These are phyloP conservation scores for Chydorus sphaericus DNA, from an alignment of 2,888 invertebrate genomes.

Conservation along the genomic window DNA sequence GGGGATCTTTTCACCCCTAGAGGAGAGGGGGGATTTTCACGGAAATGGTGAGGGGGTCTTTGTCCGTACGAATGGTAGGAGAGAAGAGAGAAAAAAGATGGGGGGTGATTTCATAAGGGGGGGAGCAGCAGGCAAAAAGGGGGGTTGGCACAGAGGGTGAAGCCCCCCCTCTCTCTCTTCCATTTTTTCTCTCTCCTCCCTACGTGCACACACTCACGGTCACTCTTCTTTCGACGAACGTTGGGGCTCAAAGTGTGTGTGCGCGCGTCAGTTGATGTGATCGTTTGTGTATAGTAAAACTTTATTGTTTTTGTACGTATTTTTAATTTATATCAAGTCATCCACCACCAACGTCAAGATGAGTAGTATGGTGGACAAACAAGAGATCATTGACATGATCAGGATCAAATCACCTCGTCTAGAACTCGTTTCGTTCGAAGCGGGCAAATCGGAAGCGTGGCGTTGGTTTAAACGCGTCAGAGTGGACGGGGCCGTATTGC, in stretches of 20 bases:
- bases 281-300: background rate
- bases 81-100: background rate
- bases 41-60: background rate
- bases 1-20: too few species aligned
- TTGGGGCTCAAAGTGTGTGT: background rate
- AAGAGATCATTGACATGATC: slow-evolving; percentile 14
- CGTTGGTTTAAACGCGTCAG: slow-evolving; percentile 15
- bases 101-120: background rate
- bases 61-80: background rate
- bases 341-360: background rate
- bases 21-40: background rate
- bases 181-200: background rate
- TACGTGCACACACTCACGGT: background rate
- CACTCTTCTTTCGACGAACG: background rate
- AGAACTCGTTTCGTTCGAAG: slow-evolving; percentile 13
- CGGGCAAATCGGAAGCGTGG: slow-evolving; percentile 15
- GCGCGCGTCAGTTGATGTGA: background rate
- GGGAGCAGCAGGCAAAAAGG: slow-evolving; percentile 2
- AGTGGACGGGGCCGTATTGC: slow-evolving; percentile 14
- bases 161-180: background rate
- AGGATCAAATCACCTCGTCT: slow-evolving; percentile 11
- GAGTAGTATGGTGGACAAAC: slow-evolving; percentile 13
- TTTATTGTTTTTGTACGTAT: background rate
- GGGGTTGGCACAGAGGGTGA: too few species aligned
- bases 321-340: background rate